Conservation (phyloP, 2,797 vertebrate species). For the Gephyroberyx darwinii region DNA sequence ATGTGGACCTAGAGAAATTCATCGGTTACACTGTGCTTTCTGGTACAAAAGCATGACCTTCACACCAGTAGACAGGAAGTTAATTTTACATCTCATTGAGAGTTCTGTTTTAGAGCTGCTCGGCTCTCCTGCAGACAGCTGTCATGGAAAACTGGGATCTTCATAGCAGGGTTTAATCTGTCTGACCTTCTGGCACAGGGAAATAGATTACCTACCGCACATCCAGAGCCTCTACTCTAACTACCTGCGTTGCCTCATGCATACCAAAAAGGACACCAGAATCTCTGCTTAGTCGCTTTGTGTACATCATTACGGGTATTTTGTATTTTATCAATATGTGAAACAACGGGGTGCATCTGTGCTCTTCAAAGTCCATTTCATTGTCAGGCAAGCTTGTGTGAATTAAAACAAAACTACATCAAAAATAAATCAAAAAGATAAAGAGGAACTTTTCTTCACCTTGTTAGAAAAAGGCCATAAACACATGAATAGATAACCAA, state of each 20-base stretch:
- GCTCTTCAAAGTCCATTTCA: slow-evolving; percentile 42
- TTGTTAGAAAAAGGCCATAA: neutral
- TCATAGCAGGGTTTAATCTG: slow-evolving; percentile 80
- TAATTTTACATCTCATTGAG: slow-evolving; percentile 83
- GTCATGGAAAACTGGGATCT: slow-evolving; percentile 78
- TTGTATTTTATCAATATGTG: slow-evolving; percentile 48
- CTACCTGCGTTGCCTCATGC: slow-evolving; percentile 58
- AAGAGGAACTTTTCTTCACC: neutral
- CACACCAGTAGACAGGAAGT: slow-evolving; percentile 69
- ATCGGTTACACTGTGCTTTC: slow-evolving; percentile 47
- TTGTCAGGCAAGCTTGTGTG: slow-evolving; percentile 32
- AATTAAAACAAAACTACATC: slow-evolving; percentile 24
- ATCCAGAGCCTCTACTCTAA: slow-evolving; percentile 62
- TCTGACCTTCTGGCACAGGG: slow-evolving; percentile 79
- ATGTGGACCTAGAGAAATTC: slow-evolving; percentile 26
- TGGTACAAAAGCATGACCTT: slow-evolving; percentile 72
- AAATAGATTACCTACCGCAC: slow-evolving; percentile 76
- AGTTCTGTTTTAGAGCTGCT: slow-evolving; percentile 71
- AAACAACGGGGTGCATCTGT: slow-evolving; percentile 30
- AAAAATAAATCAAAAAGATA: slow-evolving; percentile 34
- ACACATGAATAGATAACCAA: slow-evolving; percentile 3
- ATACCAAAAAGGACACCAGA: slow-evolving; percentile 68
- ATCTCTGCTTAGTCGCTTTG: slow-evolving; percentile 42
- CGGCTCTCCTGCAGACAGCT: slow-evolving; percentile 75
- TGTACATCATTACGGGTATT: slow-evolving; percentile 57